phyloP scores from a whole-genome alignment of 2,113 vertebrate genomes.

The Anhinga rufa region DNA sequence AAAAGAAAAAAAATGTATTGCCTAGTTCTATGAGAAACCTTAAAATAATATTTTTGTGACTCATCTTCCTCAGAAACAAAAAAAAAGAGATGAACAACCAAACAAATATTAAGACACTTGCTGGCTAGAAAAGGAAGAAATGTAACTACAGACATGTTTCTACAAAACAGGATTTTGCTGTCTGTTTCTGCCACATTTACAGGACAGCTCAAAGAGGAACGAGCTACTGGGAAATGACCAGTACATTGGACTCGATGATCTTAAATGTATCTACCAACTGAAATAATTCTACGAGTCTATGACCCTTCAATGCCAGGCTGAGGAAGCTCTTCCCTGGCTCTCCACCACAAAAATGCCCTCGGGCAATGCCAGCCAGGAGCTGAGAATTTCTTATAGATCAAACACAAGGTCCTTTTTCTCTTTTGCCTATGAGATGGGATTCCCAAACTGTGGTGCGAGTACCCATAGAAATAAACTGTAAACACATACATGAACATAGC shows the following conservation, averaged over 20 bases:
- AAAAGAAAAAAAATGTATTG: neutral
- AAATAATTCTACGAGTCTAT: neutral
- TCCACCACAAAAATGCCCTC: neutral
- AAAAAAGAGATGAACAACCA: neutral
- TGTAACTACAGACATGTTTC: neutral
- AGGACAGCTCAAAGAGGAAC: neutral
- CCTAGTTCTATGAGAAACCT: neutral
- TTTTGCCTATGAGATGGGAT: neutral
- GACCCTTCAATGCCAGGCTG: neutral
- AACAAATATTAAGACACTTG: neutral
- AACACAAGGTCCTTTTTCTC: fast-evolving
- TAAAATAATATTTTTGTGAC: neutral
- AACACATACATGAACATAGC: fast-evolving
- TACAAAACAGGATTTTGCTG: neutral
- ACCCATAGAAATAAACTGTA: neutral
- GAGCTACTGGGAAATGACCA: neutral
- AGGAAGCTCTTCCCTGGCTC: neutral
- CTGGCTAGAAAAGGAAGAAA: neutral
- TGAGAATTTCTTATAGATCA: neutral
- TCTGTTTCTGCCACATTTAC: neutral
- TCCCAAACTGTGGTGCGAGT: neutral
- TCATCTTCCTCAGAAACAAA: neutral
- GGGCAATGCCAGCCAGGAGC: neutral
- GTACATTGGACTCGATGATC: neutral
- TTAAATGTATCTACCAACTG: neutral